Evolutionary conservation across 1,140 invertebrate genomes (phyloP).

Genomic region (Linepithema humile): DNA sequence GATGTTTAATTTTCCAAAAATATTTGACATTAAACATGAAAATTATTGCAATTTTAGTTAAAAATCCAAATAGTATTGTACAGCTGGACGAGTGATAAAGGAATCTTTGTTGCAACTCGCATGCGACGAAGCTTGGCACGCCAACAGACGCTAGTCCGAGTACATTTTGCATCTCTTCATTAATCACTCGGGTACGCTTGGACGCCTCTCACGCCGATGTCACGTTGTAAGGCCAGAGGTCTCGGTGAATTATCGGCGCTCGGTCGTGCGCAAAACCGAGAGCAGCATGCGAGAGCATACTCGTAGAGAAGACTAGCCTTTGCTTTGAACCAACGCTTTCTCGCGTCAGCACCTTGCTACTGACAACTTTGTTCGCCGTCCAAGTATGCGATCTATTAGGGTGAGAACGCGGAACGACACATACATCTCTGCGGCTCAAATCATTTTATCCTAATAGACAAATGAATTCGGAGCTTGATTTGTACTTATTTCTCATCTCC

Average conservation of each 20-base stretch:
- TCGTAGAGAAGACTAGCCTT: conserved; percentile 19
- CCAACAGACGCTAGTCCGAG: conserved; percentile 60
- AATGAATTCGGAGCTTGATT: conserved; percentile 39
- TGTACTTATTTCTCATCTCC: not conserved
- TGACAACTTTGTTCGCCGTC: conserved; percentile 63
- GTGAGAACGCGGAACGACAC: conserved; percentile 47
- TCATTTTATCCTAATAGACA: conserved; percentile 8
- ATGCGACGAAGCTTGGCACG: conserved; percentile 50
- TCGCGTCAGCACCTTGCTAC: conserved; percentile 36
- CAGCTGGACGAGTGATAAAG: conserved; percentile 55
- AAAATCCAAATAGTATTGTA: conserved; percentile 55
- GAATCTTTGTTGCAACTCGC: conserved; percentile 64
- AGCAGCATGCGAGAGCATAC: conserved; percentile 12
- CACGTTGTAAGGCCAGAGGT: conserved; percentile 66
- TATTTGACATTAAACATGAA: not conserved
- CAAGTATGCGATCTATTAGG: conserved; percentile 55
- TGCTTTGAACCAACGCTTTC: conserved; percentile 52
- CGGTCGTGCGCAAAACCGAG: conserved; percentile 39
- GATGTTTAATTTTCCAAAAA: not conserved
- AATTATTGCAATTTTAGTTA: not conserved
- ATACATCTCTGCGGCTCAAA: not conserved
- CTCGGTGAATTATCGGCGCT: conserved; percentile 67
- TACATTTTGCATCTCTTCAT: conserved; percentile 65
- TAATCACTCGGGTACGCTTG: conserved; percentile 59
- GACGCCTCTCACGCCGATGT: conserved; percentile 56